phyloP scores from a whole-genome alignment of 2,797 vertebrate species.

The Smutsia temminckii region DNA sequence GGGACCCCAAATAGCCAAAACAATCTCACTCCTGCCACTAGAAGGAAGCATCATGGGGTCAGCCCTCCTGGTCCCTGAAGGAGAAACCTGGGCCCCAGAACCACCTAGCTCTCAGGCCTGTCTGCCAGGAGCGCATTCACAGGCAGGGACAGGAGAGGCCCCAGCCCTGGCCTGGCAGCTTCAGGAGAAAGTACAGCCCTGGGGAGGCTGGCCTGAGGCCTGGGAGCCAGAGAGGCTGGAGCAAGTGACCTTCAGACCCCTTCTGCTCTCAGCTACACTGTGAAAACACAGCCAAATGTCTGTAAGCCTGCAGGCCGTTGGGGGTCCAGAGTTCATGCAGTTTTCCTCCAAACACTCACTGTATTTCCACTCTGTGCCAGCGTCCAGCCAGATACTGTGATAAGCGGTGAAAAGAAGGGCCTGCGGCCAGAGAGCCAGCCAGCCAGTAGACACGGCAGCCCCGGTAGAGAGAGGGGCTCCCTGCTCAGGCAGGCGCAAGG shows the following conservation, averaged over 20 bases:
- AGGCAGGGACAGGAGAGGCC: not conserved
- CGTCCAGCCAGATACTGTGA: not conserved
- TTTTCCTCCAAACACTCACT: not conserved
- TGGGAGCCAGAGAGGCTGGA: not conserved
- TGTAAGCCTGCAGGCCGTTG: fast-evolving
- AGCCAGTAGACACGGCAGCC: no score
- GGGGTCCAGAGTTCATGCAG: no score
- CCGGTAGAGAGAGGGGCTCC: no score
- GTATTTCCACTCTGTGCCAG: not conserved
- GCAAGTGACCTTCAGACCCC: not conserved
- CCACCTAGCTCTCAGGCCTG: not conserved
- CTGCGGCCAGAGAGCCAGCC: not conserved
- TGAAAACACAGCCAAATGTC: not conserved
- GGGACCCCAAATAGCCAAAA: no score
- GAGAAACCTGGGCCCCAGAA: not conserved
- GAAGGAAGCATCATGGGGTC: no score
- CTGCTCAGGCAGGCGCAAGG: no score
- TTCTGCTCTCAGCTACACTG: not conserved
- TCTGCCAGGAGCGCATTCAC: no score
- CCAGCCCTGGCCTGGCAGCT: not conserved
- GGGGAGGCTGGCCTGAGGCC: not conserved
- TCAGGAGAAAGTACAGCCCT: not conserved
- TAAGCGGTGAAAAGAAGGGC: not conserved
- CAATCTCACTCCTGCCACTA: not conserved
- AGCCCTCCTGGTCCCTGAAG: not conserved